phyloP scores from a whole-genome alignment of 1,140 invertebrate genomes.

The Brachionus plicatilis region DNA sequence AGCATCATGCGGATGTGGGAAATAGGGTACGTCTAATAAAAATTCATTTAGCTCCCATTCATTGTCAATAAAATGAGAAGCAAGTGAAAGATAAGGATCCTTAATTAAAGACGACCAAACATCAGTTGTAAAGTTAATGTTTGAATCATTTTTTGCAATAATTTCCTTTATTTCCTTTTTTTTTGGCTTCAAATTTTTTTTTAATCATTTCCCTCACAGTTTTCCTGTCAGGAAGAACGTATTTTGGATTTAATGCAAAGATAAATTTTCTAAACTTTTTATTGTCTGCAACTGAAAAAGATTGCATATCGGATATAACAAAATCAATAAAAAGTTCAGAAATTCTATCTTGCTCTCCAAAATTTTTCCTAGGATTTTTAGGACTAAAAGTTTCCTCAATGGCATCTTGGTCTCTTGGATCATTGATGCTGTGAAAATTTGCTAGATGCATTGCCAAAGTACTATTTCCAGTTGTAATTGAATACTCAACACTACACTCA shows the following conservation, averaged over 20 bases:
- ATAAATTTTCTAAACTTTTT: conserved; percentile 26
- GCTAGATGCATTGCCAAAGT: neutral
- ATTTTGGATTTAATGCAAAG: neutral
- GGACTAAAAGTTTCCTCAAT: neutral
- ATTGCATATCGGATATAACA: neutral
- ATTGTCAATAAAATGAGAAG: neutral
- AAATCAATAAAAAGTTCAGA: neutral
- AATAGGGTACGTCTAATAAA: neutral
- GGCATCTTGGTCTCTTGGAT: neutral
- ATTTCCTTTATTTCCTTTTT: neutral
- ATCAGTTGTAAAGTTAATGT: neutral
- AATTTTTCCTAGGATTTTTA: neutral
- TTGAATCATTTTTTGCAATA: neutral
- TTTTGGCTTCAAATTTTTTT: neutral
- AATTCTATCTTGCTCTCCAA: neutral
- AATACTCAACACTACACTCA: neutral
- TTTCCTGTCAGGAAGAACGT: neutral
- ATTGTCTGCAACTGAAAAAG: conserved; percentile 2
- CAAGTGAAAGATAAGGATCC: neutral
- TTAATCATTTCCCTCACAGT: neutral
- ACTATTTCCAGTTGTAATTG: neutral
- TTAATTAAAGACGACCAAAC: neutral
- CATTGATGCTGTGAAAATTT: neutral
- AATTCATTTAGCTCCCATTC: neutral
- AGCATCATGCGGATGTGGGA: neutral